Conservation (phyloP, 2,113 vertebrate genomes). For the Thunnus maccoyii region DNA sequence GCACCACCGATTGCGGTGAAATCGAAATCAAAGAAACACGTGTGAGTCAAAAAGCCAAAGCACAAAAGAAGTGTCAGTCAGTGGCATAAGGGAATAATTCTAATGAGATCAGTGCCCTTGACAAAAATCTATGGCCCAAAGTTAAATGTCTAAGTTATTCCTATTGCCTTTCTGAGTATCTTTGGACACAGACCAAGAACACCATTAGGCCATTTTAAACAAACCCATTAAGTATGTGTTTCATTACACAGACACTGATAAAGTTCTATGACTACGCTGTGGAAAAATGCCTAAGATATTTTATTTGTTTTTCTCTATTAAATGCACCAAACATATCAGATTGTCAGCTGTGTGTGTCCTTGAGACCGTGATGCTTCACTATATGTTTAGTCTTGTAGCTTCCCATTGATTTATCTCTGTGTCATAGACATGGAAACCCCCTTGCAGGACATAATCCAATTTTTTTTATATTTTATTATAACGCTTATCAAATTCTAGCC, state of each 20-base stretch:
- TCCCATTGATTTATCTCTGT: background rate
- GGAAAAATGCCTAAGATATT: conserved; percentile 29
- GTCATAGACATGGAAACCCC: background rate
- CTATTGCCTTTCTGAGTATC: conserved; percentile 64
- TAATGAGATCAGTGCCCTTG: conserved; percentile 80
- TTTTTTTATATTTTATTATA: conserved; percentile 7
- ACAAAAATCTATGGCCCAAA: conserved; percentile 67
- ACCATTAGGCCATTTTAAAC: conserved; percentile 82
- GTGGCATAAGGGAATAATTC: conserved; percentile 57
- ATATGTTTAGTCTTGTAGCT: background rate
- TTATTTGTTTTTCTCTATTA: conserved; percentile 52
- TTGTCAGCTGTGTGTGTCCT: conserved; percentile 29
- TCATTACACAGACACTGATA: conserved; percentile 69
- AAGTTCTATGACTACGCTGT: conserved; percentile 41
- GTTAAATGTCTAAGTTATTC: conserved; percentile 79
- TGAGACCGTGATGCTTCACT: background rate
- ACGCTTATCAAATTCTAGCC: background rate
- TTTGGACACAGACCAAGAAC: conserved; percentile 83
- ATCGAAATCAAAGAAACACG: conserved; percentile 68
- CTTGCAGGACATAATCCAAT: background rate
- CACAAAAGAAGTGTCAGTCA: conserved; percentile 47
- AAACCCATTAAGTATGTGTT: conserved; percentile 80
- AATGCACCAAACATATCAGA: conserved; percentile 45
- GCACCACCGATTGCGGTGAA: conserved; percentile 47
- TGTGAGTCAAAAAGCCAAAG: conserved; percentile 62